Conservation (phyloP, 2,888 invertebrate genomes). For the Rhamphomyia laevipes region DNA sequence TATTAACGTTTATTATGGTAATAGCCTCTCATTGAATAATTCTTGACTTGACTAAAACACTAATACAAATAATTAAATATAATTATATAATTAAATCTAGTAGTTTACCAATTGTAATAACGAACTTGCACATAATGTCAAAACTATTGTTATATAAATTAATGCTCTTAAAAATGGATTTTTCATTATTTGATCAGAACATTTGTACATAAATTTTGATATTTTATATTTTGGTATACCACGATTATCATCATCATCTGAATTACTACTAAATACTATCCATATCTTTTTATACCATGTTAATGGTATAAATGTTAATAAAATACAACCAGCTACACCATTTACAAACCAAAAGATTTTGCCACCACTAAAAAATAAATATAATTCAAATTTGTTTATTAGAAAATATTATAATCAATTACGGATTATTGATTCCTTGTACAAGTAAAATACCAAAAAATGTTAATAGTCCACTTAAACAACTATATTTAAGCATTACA, state of each 20-base stretch:
- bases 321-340: slow-evolving; percentile 35
- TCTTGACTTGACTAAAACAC: too few species aligned
- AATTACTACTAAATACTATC: slow-evolving; percentile 35
- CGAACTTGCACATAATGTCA: slow-evolving; percentile 50
- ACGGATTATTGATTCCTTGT: slow-evolving; percentile 45
- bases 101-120: slow-evolving; percentile 46
- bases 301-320: slow-evolving; percentile 50
- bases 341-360: slow-evolving; percentile 40
- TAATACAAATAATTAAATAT: too few species aligned
- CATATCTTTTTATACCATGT: slow-evolving; percentile 69
- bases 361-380: neutral
- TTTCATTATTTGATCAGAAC: slow-evolving; percentile 49
- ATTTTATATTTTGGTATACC: slow-evolving; percentile 40
- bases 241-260: slow-evolving; percentile 14
- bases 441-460: slow-evolving; percentile 47
- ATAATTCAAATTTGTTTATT: neutral
- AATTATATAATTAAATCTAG: neutral
- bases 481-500: slow-evolving; percentile 74
- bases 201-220: slow-evolving; percentile 46
- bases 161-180: slow-evolving; percentile 49
- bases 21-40: too few species aligned
- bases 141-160: slow-evolving; percentile 55
- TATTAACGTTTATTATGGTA: too few species aligned
- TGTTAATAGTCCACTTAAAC: slow-evolving; percentile 48
- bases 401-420: slow-evolving; percentile 14